These are phyloP conservation scores for Pseudococcus jackbeardsleyi DNA, from an alignment of 2,888 invertebrate species.

Conservation along the genomic window DNA sequence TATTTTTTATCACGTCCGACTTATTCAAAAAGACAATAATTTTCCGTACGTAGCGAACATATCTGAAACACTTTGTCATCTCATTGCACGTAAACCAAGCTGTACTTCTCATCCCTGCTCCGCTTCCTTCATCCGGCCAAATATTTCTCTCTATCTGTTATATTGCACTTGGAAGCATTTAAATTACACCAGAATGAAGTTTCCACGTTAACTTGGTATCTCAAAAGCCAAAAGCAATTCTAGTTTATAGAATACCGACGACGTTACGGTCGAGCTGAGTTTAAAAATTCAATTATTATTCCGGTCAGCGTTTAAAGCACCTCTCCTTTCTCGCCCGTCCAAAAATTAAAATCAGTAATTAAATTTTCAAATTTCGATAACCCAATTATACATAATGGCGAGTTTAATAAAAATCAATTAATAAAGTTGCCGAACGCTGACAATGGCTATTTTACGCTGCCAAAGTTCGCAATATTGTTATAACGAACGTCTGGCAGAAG, in stretches of 20 bases:
- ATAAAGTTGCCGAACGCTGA: background rate
- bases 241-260: background rate
- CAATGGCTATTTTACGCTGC: background rate
- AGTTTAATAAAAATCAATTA: conserved; percentile 33
- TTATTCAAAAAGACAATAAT: conserved; percentile 9
- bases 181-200: background rate
- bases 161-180: conserved; percentile 26
- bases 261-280: background rate
- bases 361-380: conserved; percentile 26
- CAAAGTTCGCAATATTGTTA: background rate
- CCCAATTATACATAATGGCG: background rate
- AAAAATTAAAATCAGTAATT: conserved; percentile 27
- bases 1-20: background rate
- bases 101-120: background rate
- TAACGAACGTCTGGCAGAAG: background rate
- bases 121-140: background rate
- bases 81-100: background rate
- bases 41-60: background rate
- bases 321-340: background rate
- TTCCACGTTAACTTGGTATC: conserved; percentile 5
- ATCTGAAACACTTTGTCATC: background rate
- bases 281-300: conserved; percentile 35
- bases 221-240: conserved; percentile 23
- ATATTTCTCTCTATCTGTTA: conserved; percentile 8
- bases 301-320: background rate